Percentiles rank a stretch among this genome's conserved stretches.
Conservation (phyloP, 2,797 vertebrate species). For the Scolopax bukidnonensis region DNA sequence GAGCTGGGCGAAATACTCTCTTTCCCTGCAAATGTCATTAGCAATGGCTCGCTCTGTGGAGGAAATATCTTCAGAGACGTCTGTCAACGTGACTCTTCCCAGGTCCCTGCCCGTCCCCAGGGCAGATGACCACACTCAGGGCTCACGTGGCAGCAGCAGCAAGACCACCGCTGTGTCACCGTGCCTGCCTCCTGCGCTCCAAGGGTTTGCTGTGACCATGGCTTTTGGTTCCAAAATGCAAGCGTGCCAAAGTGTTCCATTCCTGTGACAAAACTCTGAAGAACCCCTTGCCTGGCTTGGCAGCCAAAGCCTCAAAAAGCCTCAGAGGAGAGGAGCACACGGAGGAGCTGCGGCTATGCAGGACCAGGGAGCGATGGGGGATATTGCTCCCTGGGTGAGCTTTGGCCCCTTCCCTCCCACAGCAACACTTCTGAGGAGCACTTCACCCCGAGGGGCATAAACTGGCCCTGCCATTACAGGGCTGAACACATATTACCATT, state of each 20-base stretch:
- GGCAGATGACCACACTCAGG: fast-evolving
- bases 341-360: fast-evolving
- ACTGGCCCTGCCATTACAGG: too few species aligned
- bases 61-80: neutral
- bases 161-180: neutral
- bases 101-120: fast-evolving
- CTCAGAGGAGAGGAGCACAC: fast-evolving
- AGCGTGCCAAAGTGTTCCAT: fast-evolving
- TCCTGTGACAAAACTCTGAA: neutral
- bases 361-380: fast-evolving
- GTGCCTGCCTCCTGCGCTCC: fast-evolving
- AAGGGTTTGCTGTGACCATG: neutral
- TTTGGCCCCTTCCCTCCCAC: neutral
- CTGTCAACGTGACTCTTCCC: fast-evolving
- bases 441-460: neutral
- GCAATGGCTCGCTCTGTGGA: neutral
- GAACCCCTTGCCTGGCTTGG: fast-evolving
- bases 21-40: neutral
- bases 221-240: neutral
- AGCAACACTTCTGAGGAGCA: neutral
- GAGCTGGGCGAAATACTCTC: neutral
- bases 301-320: neutral
- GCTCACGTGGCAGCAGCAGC: fast-evolving
- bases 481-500: fast-evolving
- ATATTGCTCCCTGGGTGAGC: fast-evolving